A percentile compares a stretch with the other conserved stretches of the same genome.
These are phyloP conservation scores for Sitta europaea DNA, from an alignment of 2,113 vertebrate genomes.

Conservation along the genomic window DNA sequence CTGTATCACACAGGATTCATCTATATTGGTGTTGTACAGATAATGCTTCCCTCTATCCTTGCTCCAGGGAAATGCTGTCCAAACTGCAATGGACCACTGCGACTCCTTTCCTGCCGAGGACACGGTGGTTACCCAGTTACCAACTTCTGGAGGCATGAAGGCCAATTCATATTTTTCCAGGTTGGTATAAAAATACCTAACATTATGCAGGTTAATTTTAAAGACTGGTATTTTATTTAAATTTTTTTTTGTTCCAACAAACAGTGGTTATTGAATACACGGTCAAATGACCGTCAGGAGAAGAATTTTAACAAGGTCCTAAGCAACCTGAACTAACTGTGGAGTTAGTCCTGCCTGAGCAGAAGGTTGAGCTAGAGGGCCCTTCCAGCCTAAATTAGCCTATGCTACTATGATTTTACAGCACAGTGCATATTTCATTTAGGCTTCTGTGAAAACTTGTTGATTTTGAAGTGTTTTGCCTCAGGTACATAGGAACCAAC, in stretches of 20 bases:
- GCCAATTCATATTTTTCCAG: constrained; percentile 83
- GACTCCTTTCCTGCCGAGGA: constrained; percentile 76
- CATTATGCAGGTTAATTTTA: neutral
- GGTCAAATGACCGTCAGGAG: neutral
- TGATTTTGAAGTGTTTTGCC: neutral
- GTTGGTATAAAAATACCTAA: constrained; percentile 41
- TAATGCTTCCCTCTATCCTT: neutral
- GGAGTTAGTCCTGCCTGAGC: neutral
- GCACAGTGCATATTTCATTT: neutral
- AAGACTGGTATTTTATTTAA: neutral
- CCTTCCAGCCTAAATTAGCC: neutral
- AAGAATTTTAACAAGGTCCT: neutral
- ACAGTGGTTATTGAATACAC: neutral
- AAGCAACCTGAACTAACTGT: neutral
- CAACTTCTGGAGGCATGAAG: constrained; percentile 85
- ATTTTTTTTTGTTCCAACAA: neutral
- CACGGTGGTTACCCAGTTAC: constrained; percentile 82
- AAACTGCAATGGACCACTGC: constrained; percentile 74
- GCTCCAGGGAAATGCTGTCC: constrained; percentile 75
- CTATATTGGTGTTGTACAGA: fast-evolving
- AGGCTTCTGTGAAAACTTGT: neutral
- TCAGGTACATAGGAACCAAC: neutral
- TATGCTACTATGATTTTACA: neutral
- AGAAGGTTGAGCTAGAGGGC: neutral
- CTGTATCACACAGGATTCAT: neutral